Evolutionary conservation across 1,140 invertebrate species (phyloP), one percentile per base, ranked within the genome.

Genomic region (Drosophila tani): DNA sequence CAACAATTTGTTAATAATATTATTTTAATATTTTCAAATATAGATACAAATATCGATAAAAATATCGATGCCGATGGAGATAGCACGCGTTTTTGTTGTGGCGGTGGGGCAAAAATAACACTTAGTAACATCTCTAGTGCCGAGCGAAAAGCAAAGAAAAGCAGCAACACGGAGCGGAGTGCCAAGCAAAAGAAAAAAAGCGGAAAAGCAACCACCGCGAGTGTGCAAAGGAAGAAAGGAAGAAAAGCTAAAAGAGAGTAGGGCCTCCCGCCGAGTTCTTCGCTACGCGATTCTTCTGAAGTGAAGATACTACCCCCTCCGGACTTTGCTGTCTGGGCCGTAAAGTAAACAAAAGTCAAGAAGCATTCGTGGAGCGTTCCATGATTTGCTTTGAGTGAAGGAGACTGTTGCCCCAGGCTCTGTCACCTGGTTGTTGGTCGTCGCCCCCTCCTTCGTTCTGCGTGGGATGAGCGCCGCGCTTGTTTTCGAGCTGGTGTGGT

Each of bases 331-430:
- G 59, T 38, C 46, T 62, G 46, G 29, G 53, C 27, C 40, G 27
- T 27, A 62, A 21, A 63, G 19, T 62, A 21, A 46, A 66, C 27
- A 45, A 32, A n/a, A 24, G 6, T 24, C 27, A n/a, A n/a, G 46
- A n/a, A 15, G 49, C 27, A 12, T 53, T 19, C 19, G 58, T 17
- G 15, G 21, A 57, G 51, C 32, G 35, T 27, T 67, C n/a, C 43
- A 56, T 49, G 32, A 27, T 21, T 41, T 8, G 68, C 51, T 29
- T 29, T 71, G 51, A 56, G 68, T 56, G 35, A 32, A 51, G 12
- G 51, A 55, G 32, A 55, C 51, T 73, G 69, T 73, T 71, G 69
- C 45, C 69, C 68, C 69, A 71, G 69, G 68, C 67, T 51, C 69
- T 43, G 55, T 70, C 63, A 70, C 67, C 67, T 68, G 67, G 67